Evolutionary conservation across 2,797 vertebrate species (phyloP).

Genomic region (Anabas testudineus): DNA sequence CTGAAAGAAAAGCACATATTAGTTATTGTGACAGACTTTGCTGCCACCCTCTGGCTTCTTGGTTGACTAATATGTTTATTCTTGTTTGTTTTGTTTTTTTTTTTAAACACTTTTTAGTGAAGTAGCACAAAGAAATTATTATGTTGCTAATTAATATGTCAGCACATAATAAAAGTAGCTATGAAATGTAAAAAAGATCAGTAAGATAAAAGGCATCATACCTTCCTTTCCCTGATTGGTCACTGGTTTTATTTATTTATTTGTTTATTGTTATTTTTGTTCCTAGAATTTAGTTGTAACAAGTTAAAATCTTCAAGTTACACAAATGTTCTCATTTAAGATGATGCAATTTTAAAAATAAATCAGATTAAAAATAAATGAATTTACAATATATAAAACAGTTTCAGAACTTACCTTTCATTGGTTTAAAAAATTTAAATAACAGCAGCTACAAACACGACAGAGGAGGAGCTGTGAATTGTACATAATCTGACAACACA

Average conservation of each 20-base stretch:
- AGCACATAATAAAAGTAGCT: not conserved
- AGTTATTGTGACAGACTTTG: constrained; percentile 55
- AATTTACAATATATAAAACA: not conserved
- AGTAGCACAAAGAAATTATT: not conserved
- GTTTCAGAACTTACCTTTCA: constrained; percentile 67
- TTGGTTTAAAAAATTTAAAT: constrained; percentile 29
- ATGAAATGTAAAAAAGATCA: not conserved
- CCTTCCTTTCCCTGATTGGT: not conserved
- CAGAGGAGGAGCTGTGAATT: not conserved
- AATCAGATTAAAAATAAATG: constrained; percentile 20
- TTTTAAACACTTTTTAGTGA: constrained; percentile 1
- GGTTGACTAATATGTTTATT: not conserved
- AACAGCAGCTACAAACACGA: constrained; percentile 2
- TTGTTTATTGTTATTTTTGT: too few relatives aligned
- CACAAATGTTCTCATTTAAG: too few relatives aligned
- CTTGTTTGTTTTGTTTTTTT: constrained; percentile 1
- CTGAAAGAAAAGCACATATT: constrained; percentile 62
- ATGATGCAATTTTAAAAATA: constrained; percentile 1
- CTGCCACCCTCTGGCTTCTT: constrained; percentile 75
- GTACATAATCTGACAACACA: not conserved
- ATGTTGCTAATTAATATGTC: too few relatives aligned
- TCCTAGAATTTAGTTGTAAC: too few relatives aligned
- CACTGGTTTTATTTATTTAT: too few relatives aligned
- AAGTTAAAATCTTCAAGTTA: not conserved
- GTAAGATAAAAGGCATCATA: not conserved